Evolutionary conservation across 2,113 vertebrate genomes (phyloP).

Genomic region (human): GRCh38 chr7:125169001-125169500

Average conservation of each 20-base stretch:
- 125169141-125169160: background rate
- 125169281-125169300: background rate
- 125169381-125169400: background rate
- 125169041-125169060: constrained; percentile 58
- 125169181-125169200: background rate
- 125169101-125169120: background rate
- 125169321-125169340: background rate
- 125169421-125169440: constrained; percentile 49
- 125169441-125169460: constrained; percentile 40
- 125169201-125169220: background rate
- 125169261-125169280: background rate
- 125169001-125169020: constrained; percentile 39
- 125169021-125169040: constrained; percentile 51
- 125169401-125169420: background rate
- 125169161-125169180: background rate
- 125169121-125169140: background rate
- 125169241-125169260: background rate
- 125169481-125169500: constrained; percentile 21
- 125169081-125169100: background rate
- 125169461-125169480: background rate
- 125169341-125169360: background rate
- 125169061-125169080: background rate
- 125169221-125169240: constrained; percentile 18
- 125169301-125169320: constrained; percentile 26
- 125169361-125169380: background rate